Percentiles rank a stretch among this genome's conserved stretches.
Conservation (phyloP, 2,113 vertebrate species). For the Todiramphus saurophagus region DNA sequence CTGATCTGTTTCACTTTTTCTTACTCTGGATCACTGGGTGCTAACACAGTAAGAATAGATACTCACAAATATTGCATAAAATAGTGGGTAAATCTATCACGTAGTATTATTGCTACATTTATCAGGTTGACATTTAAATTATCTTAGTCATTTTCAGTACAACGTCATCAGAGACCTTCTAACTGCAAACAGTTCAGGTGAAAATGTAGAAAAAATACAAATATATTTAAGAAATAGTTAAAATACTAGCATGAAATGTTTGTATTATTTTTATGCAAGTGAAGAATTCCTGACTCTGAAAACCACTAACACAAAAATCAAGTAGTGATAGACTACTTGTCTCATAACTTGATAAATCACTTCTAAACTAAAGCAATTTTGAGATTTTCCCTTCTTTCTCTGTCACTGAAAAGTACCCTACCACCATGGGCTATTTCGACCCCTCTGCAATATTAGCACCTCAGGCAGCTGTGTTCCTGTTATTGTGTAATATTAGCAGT, state of each 20-base stretch:
- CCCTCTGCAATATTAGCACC: background rate
- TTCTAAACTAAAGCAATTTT: background rate
- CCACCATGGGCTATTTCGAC: background rate
- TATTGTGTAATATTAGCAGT: background rate
- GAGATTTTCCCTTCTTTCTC: background rate
- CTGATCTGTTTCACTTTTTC: background rate
- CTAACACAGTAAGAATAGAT: background rate
- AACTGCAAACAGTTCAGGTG: background rate
- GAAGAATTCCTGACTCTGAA: background rate
- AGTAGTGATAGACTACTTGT: background rate
- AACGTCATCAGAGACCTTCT: background rate
- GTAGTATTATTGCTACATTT: background rate
- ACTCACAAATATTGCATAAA: background rate
- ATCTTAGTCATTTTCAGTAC: background rate
- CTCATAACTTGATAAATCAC: background rate
- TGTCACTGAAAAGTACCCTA: background rate
- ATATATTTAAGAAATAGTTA: background rate
- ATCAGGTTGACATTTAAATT: conserved; percentile 37
- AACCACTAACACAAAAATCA: background rate
- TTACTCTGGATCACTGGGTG: background rate
- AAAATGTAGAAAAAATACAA: background rate
- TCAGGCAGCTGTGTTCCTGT: background rate
- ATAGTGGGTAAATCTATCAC: background rate
- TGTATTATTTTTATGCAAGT: background rate
- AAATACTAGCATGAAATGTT: background rate